Conservation (phyloP, 1,140 invertebrate genomes). For the Orchestia grillus region DNA sequence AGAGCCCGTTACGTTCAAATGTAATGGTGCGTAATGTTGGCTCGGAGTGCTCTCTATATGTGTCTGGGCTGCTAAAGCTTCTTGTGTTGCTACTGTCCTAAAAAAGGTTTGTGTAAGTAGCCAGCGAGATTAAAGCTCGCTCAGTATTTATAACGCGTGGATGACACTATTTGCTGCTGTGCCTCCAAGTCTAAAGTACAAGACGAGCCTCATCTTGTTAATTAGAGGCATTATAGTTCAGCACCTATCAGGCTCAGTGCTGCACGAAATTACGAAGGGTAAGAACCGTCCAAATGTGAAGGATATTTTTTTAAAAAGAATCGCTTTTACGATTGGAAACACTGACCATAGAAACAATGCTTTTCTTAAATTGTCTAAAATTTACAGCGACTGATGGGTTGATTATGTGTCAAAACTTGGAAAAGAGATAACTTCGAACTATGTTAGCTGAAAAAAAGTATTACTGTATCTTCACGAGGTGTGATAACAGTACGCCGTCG, state of each 20-base stretch:
- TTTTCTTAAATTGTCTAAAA: background rate
- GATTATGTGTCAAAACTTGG: background rate
- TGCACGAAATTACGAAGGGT: background rate
- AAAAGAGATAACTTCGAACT: too few relatives aligned
- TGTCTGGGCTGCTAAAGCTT: background rate
- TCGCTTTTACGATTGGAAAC: background rate
- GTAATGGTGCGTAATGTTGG: background rate
- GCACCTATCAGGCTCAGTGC: background rate
- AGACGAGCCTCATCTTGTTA: background rate
- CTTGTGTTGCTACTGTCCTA: background rate
- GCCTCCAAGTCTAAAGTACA: background rate
- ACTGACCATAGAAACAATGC: background rate
- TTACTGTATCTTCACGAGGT: too few relatives aligned
- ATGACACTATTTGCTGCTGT: background rate
- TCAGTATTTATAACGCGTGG: background rate
- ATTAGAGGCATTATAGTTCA: background rate
- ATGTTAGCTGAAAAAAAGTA: too few relatives aligned
- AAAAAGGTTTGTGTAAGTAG: background rate
- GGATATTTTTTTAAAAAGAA: background rate
- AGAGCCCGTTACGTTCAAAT: slow-evolving; percentile 30
- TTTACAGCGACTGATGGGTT: background rate
- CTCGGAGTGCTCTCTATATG: background rate
- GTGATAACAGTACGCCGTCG: background rate
- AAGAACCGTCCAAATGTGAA: background rate
- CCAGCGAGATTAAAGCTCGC: background rate